These are phyloP conservation scores for Oreochromis spilurus DNA, from an alignment of 2,113 vertebrate genomes.

Conservation along the genomic window DNA sequence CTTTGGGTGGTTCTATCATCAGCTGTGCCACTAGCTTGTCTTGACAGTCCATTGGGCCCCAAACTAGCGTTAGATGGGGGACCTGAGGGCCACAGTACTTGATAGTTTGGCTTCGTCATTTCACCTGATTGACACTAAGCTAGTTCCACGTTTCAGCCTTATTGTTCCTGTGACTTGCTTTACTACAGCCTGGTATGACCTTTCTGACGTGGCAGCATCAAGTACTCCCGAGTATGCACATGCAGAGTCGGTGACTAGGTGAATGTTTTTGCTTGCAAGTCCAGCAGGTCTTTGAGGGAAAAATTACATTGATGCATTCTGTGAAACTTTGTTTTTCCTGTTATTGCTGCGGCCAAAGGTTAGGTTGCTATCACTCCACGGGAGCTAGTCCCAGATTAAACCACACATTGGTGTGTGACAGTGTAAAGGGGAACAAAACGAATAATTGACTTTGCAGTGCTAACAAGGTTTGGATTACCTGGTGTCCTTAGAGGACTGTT, in stretches of 20 bases:
- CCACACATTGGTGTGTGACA: neutral
- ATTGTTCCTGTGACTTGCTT: neutral
- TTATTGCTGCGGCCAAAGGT: slow-evolving; percentile 14
- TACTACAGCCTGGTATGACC: neutral
- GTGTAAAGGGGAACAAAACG: neutral
- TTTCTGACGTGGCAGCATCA: slow-evolving; percentile 82
- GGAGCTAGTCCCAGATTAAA: neutral
- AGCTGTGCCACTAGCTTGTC: neutral
- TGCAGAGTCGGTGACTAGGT: neutral
- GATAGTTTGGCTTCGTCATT: neutral
- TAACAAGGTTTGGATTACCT: neutral
- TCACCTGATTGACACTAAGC: neutral
- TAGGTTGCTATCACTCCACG: neutral
- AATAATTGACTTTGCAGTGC: neutral
- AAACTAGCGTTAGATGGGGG: neutral
- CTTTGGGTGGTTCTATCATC: neutral
- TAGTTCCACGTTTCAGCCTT: neutral
- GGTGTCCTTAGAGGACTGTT: neutral
- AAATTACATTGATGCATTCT: neutral
- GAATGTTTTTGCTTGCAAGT: no score
- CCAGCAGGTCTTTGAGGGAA: neutral
- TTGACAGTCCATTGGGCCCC: neutral
- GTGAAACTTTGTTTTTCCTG: neutral
- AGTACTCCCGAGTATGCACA: neutral
- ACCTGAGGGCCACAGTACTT: neutral